Percentiles rank a stretch among this genome's conserved stretches.
phyloP scores from a whole-genome alignment of 2,797 vertebrate genomes.

The Cyclopterus lumpus region DNA sequence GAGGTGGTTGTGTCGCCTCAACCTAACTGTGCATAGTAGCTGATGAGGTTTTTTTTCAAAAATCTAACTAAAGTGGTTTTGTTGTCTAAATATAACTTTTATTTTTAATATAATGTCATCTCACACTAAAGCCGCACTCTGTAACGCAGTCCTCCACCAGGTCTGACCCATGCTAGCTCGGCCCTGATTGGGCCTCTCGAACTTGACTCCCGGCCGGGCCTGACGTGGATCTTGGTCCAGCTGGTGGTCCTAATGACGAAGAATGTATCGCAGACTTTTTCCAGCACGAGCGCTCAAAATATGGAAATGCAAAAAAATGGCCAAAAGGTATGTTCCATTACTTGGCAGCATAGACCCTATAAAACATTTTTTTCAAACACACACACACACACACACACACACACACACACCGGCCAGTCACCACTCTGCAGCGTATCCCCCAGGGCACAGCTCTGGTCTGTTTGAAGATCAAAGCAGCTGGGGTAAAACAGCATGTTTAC shows the following conservation, averaged over 20 bases:
- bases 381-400: slow-evolving; percentile 44
- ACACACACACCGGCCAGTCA: slow-evolving; percentile 76
- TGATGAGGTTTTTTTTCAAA: too few species aligned
- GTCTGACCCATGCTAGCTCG: background rate
- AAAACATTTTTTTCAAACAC: slow-evolving; percentile 57
- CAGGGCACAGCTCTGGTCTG: slow-evolving; percentile 74
- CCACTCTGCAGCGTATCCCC: slow-evolving; percentile 66
- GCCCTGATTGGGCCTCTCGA: background rate
- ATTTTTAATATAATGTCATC: background rate
- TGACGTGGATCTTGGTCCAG: background rate
- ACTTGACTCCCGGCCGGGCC: background rate
- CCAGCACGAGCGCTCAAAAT: slow-evolving; percentile 35
- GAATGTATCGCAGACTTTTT: slow-evolving; percentile 24
- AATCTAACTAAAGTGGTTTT: background rate
- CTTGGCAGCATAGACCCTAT: slow-evolving; percentile 61
- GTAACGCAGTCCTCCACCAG: background rate
- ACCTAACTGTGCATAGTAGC: too few species aligned
- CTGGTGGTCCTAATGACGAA: slow-evolving; percentile 14
- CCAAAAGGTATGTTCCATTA: slow-evolving; percentile 71
- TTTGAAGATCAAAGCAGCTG: slow-evolving; percentile 83
- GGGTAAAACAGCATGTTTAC: slow-evolving; percentile 82
- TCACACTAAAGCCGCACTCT: background rate
- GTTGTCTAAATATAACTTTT: background rate
- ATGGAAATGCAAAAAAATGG: slow-evolving; percentile 59
- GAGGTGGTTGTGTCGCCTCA: background rate